Conservation (phyloP, 2,797 vertebrate genomes). For the Lepilemur ruficaudatus region DNA sequence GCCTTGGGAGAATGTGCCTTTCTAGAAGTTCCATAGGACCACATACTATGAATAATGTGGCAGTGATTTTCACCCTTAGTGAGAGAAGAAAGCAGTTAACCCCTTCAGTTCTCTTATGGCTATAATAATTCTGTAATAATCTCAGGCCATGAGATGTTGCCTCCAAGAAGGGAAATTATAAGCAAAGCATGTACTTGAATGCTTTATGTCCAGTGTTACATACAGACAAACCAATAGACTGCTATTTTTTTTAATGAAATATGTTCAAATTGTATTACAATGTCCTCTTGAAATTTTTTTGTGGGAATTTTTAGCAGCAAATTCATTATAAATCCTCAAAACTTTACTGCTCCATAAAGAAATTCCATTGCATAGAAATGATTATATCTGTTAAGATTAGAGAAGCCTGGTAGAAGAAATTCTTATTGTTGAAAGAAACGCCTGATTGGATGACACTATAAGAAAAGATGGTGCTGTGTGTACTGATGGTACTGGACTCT, state of each 20-base stretch:
- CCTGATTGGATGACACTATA: not conserved
- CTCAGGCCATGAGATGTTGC: not conserved
- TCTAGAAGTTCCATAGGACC: not conserved
- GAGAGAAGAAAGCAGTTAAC: not conserved
- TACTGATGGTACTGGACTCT: not conserved
- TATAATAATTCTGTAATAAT: not conserved
- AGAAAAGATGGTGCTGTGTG: slow-evolving; percentile 6
- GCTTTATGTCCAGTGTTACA: not conserved
- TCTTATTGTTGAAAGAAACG: slow-evolving; percentile 18
- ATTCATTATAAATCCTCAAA: not conserved
- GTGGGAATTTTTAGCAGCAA: not conserved
- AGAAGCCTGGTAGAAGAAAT: not conserved
- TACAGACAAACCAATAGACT: not conserved
- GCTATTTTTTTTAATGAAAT: not conserved
- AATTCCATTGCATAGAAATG: not conserved
- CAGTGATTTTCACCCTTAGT: not conserved
- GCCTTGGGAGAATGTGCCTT: not conserved
- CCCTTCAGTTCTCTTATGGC: not conserved
- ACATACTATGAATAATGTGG: not conserved
- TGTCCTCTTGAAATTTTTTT: not conserved
- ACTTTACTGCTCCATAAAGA: not conserved
- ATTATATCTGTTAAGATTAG: not conserved
- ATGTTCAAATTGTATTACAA: slow-evolving; percentile 27
- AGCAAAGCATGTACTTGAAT: not conserved
- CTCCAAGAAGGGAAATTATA: slow-evolving; percentile 7